Conservation (phyloP, 2,797 vertebrate genomes). For the Avahi laniger region DNA sequence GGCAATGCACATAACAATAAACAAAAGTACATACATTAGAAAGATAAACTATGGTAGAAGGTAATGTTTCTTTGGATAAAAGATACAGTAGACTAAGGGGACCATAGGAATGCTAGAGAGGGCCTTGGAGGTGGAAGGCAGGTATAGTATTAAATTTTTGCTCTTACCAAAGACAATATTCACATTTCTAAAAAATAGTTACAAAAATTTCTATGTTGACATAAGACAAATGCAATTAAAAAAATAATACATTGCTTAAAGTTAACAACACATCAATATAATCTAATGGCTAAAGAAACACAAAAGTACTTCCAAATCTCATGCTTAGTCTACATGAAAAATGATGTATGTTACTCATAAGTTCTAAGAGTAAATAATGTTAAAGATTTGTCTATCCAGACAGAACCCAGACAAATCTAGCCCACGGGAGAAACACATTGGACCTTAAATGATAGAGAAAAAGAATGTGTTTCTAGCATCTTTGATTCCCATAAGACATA, state of each 20-base stretch:
- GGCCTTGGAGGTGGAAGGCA: not conserved
- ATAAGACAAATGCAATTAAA: not conserved
- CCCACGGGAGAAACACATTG: not conserved
- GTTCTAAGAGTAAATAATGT: conserved; percentile 43
- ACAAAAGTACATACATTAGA: not conserved
- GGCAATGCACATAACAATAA: not conserved
- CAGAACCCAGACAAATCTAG: conserved; percentile 44
- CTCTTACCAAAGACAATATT: not conserved
- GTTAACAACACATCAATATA: not conserved
- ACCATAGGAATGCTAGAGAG: rapidly evolving
- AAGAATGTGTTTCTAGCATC: not conserved
- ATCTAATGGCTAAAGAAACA: conserved; percentile 23
- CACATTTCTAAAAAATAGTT: not conserved
- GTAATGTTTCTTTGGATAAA: not conserved
- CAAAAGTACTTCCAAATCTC: not conserved
- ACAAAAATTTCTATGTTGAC: conserved; percentile 17
- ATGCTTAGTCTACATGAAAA: conserved; percentile 15
- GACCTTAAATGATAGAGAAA: conserved; percentile 35
- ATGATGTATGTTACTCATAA: not conserved
- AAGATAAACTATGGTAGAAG: not conserved
- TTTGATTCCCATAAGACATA: conserved; percentile 31
- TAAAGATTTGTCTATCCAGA: conserved; percentile 40
- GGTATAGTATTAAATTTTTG: not conserved
- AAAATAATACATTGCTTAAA: not conserved
- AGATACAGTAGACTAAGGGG: not conserved